Evolutionary conservation across 1,140 invertebrate species (phyloP).

Genomic region (Ladona fulva): DNA sequence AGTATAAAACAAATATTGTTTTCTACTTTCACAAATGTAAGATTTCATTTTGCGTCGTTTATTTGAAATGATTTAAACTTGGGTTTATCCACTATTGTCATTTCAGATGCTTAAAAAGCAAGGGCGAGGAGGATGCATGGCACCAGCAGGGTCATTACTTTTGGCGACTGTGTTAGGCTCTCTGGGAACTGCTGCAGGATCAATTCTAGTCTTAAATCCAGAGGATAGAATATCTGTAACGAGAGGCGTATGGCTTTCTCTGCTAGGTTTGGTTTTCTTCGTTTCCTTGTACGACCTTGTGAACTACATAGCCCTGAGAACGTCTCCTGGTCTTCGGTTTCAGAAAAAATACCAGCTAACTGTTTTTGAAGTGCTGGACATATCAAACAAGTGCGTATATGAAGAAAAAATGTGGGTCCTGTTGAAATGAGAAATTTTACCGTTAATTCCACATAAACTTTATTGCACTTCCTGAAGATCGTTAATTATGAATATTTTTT

Average conservation of each 20-base stretch:
- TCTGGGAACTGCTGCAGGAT: conserved; percentile 32
- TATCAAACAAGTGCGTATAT: conserved; percentile 58
- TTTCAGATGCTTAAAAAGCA: conserved; percentile 12
- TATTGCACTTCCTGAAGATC: no score
- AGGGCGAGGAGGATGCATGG: not conserved
- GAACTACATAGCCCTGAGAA: conserved; percentile 47
- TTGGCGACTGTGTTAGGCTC: conserved; percentile 31
- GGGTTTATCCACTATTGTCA: not conserved
- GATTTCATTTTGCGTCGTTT: no score
- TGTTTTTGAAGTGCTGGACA: conserved; percentile 52
- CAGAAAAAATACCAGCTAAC: conserved; percentile 49
- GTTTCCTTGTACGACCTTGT: conserved; percentile 49
- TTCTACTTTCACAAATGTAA: no score
- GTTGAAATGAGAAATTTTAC: no score
- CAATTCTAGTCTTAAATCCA: conserved; percentile 34
- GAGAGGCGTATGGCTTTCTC: conserved; percentile 45
- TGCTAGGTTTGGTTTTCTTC: conserved; percentile 52
- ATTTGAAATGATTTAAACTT: no score
- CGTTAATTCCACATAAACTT: no score
- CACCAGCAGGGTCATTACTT: conserved; percentile 26
- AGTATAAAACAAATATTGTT: no score
- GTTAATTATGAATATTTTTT: no score
- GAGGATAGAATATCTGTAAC: conserved; percentile 43
- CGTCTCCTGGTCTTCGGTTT: conserved; percentile 42
- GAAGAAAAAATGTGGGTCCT: no score